Evolutionary conservation across 2,888 invertebrate genomes (phyloP).

Genomic region (Plutella xylostella): DNA sequence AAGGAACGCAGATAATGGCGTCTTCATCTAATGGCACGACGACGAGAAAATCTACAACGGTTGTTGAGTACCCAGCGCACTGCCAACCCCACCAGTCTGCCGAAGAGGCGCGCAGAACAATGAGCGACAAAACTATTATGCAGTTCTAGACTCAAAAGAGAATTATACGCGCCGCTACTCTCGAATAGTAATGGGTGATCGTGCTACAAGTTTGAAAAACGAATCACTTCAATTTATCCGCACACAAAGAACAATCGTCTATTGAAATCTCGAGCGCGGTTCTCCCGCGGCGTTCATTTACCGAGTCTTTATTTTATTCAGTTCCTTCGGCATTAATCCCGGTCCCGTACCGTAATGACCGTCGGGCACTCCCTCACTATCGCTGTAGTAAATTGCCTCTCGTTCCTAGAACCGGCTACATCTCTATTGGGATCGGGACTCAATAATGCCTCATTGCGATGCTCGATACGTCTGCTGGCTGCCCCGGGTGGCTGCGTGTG

Average conservation of each 20-base stretch:
- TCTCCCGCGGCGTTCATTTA: constrained; percentile 16
- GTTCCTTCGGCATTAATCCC: constrained; percentile 29
- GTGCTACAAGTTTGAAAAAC: neutral
- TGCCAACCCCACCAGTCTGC: neutral
- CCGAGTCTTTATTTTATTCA: constrained; percentile 15
- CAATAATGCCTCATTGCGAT: constrained; percentile 43
- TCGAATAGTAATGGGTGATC: no score
- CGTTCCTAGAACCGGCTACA: constrained; percentile 24
- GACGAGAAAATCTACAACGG: no score
- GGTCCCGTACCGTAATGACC: constrained; percentile 29
- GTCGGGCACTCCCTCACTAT: constrained; percentile 40
- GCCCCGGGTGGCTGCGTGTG: constrained; percentile 42
- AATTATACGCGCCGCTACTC: no score
- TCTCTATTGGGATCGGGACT: constrained; percentile 44
- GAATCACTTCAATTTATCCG: constrained; percentile 2
- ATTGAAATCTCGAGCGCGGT: constrained; percentile 5
- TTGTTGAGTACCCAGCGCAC: no score
- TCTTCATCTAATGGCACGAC: no score
- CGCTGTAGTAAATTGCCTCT: constrained; percentile 34
- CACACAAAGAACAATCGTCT: constrained; percentile 3
- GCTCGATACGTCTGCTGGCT: constrained; percentile 39
- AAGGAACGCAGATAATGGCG: no score
- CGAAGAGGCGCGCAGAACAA: no score
- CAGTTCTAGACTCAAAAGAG: no score
- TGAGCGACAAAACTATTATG: no score